These are phyloP conservation scores for Electrophaes corylata DNA, from an alignment of 2,888 invertebrate species.

Conservation along the genomic window DNA sequence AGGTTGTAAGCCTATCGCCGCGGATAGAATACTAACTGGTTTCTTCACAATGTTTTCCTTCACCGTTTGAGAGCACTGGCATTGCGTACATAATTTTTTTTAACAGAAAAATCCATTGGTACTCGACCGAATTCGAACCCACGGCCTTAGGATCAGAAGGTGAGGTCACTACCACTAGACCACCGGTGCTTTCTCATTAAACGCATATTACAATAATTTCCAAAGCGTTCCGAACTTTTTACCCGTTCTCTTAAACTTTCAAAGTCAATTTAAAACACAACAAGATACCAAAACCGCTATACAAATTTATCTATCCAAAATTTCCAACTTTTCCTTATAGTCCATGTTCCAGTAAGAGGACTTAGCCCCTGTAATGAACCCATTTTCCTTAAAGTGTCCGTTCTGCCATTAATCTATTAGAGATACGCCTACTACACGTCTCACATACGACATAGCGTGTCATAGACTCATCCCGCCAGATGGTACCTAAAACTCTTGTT, in stretches of 20 bases:
- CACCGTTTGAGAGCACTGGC: too few species aligned
- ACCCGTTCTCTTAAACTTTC: neutral
- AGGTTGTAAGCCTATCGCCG: too few species aligned
- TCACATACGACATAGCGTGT: slow-evolving; percentile 19
- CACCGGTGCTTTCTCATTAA: neutral
- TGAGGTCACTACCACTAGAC: too few species aligned
- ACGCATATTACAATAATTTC: neutral
- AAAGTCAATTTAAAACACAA: neutral
- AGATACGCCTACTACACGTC: slow-evolving; percentile 18
- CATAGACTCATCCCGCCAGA: slow-evolving; percentile 17
- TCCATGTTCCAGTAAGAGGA: neutral
- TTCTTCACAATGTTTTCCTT: too few species aligned
- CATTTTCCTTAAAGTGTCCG: slow-evolving; percentile 12
- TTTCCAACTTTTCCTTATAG: neutral
- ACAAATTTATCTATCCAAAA: too few species aligned
- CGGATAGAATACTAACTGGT: too few species aligned
- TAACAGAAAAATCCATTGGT: too few species aligned
- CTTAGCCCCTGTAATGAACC: neutral
- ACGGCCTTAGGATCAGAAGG: too few species aligned
- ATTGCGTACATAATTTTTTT: too few species aligned
- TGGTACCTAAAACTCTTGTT: slow-evolving; percentile 29
- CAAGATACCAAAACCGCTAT: neutral
- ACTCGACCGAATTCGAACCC: too few species aligned
- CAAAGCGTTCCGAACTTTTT: neutral
- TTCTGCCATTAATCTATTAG: slow-evolving; percentile 21